A percentile compares a stretch with the other conserved stretches of the same genome.
phyloP scores from a whole-genome alignment of 2,797 vertebrate species.

The Cirrhinus molitorella region DNA sequence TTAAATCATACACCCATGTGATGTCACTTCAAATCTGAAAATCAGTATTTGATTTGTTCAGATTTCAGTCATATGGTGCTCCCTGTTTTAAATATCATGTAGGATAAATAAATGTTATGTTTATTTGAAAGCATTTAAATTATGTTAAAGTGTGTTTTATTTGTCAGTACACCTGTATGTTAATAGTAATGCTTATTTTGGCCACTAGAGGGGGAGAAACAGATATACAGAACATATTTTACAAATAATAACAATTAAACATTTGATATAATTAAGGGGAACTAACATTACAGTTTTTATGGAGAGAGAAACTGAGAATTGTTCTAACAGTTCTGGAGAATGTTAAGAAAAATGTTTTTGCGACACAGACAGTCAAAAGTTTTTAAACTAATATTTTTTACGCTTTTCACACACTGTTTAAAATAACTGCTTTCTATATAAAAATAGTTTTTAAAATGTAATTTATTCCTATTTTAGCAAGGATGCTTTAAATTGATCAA shows the following conservation, averaged over 20 bases:
- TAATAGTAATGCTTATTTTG: not conserved
- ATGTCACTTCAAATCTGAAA: not conserved
- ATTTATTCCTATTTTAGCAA: no score
- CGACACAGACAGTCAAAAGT: no score
- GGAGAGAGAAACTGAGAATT: not conserved
- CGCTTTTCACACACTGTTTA: no score
- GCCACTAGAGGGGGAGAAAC: conserved; percentile 33
- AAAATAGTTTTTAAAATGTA: no score
- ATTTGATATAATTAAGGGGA: not conserved
- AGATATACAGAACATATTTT: no score
- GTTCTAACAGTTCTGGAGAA: not conserved
- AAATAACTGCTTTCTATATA: no score
- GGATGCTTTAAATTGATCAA: no score
- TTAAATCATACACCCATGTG: not conserved
- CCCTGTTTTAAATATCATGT: not conserved
- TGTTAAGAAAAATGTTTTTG: not conserved
- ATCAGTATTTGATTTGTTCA: not conserved
- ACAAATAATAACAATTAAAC: not conserved
- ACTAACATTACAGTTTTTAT: not conserved
- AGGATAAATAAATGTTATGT: conserved; percentile 5
- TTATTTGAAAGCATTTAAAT: conserved; percentile 1
- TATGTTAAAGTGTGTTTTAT: not conserved
- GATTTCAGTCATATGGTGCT: not conserved
- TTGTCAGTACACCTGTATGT: not conserved
- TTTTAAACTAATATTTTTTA: no score